These are phyloP conservation scores for Corapipo altera DNA, from an alignment of 2,113 vertebrate genomes.

Conservation along the genomic window DNA sequence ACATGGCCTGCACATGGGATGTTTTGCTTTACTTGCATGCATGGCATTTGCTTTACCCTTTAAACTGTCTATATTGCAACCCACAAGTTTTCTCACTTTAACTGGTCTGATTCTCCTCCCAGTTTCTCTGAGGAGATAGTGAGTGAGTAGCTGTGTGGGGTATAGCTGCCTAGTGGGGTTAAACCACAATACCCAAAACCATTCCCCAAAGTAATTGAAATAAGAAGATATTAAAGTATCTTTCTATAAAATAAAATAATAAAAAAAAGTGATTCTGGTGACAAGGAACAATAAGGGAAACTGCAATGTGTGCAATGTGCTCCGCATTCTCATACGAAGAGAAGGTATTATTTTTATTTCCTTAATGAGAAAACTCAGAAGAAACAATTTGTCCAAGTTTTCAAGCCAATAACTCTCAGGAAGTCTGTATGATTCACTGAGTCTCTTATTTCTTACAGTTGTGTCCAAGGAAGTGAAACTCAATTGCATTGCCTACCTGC, in stretches of 20 bases:
- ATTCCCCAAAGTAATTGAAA: not conserved
- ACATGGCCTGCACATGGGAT: not conserved
- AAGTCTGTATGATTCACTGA: not conserved
- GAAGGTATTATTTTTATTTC: not conserved
- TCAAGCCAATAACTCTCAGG: not conserved
- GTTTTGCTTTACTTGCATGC: not conserved
- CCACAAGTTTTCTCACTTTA: not conserved
- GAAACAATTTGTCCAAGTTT: not conserved
- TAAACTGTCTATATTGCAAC: not conserved
- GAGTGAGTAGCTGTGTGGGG: not conserved
- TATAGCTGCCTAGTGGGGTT: rapidly evolving
- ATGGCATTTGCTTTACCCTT: not conserved
- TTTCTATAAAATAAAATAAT: not conserved
- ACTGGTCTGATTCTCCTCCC: not conserved
- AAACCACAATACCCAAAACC: not conserved
- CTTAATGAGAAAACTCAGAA: not conserved
- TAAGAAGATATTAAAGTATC: not conserved
- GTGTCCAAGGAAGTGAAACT: not conserved
- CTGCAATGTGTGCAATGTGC: rapidly evolving
- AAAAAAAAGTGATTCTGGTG: not conserved
- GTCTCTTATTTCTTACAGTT: not conserved
- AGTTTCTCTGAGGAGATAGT: not conserved
- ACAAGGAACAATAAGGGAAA: not conserved
- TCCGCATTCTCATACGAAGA: not conserved
- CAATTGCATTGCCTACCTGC: not conserved